Conservation (phyloP, 2,888 invertebrate genomes). For the Sinelater perroti region DNA sequence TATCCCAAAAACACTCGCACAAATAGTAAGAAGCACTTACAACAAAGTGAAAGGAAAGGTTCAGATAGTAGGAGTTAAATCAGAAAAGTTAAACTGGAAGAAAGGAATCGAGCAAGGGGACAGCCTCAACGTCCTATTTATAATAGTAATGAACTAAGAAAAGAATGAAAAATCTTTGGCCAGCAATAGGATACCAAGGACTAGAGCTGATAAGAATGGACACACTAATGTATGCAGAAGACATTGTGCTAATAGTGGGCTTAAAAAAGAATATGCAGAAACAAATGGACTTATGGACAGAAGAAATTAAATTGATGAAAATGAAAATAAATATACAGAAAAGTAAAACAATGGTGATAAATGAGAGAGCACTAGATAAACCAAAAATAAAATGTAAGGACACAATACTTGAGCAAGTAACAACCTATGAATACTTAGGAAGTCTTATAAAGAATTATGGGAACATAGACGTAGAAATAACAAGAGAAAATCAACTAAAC, state of each 20-base stretch:
- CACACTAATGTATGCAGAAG: background rate
- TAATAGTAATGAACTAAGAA: background rate
- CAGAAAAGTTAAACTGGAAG: background rate
- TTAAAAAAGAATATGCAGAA: conserved; percentile 2
- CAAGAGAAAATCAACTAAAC: too few species aligned
- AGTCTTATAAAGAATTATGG: too few species aligned
- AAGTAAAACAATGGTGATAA: background rate
- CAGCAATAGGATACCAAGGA: background rate
- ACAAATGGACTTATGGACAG: conserved; percentile 4
- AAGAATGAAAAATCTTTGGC: background rate
- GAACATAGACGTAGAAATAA: too few species aligned
- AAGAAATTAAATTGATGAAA: conserved; percentile 1
- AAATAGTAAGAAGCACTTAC: conserved; percentile 45
- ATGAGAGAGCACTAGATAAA: background rate
- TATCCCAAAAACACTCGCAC: too few species aligned
- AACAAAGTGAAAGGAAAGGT: conserved; percentile 43
- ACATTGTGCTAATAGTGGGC: conserved; percentile 3
- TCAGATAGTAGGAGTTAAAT: conserved; percentile 19
- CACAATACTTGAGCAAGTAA: too few species aligned
- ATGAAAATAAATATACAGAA: conserved; percentile 7
- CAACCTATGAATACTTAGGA: too few species aligned
- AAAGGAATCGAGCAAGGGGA: conserved; percentile 1
- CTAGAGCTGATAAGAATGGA: background rate
- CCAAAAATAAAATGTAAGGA: too few species aligned
- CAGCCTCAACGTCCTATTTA: conserved; percentile 17